Conservation (phyloP, 2,797 vertebrate genomes). For the Rhabdophis nuchalis region DNA sequence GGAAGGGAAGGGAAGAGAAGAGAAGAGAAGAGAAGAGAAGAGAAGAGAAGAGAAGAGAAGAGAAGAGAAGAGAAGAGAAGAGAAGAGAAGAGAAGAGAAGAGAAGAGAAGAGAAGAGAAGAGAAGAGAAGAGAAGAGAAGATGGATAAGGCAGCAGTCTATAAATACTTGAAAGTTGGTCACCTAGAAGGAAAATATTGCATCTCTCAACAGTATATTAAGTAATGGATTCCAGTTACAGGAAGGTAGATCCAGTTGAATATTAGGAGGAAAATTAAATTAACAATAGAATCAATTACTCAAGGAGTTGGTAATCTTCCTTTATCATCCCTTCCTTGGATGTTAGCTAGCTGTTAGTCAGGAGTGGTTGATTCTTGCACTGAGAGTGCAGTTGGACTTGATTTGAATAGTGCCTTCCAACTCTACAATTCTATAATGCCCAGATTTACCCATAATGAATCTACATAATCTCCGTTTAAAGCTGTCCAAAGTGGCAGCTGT, state of each 20-base stretch:
- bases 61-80: too few species aligned
- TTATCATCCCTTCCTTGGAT: not conserved
- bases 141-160: not conserved
- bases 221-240: not conserved
- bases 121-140: not conserved
- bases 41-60: too few species aligned
- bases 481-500: not conserved
- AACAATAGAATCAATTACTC: not conserved
- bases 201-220: not conserved
- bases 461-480: not conserved
- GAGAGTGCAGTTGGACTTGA: not conserved
- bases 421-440: not conserved
- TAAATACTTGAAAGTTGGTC: not conserved
- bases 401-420: not conserved
- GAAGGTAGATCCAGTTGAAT: not conserved
- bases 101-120: too few species aligned
- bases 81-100: too few species aligned
- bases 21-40: too few species aligned
- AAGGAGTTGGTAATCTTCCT: not conserved
- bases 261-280: not conserved
- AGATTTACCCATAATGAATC: not conserved
- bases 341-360: not conserved
- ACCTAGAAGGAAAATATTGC: not conserved
- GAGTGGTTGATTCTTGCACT: not conserved
- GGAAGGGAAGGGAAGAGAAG: too few species aligned